Conservation (phyloP, 1,140 invertebrate genomes). For the Drosophila bipectinata region DNA sequence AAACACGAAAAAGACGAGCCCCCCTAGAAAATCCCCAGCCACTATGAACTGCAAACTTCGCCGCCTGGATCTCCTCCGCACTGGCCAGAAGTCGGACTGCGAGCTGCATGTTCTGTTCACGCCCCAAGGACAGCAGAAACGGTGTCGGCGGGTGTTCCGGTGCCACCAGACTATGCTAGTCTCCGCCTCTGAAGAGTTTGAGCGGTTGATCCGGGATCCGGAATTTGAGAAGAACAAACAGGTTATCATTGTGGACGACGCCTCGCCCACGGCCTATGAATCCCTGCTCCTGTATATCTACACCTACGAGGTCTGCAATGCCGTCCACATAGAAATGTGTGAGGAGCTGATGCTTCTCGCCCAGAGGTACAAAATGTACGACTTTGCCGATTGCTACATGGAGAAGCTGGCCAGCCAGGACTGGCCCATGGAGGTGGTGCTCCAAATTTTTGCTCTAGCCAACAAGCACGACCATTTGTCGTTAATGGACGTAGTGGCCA, state of each 20-base stretch:
- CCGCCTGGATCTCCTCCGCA: conserved; percentile 54
- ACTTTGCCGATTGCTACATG: conserved; percentile 50
- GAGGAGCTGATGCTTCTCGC: conserved; percentile 40
- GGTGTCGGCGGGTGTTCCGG: conserved; percentile 30
- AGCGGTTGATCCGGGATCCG: conserved; percentile 27
- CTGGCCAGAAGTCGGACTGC: conserved; percentile 54
- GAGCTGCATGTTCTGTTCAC: conserved; percentile 45
- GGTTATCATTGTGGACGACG: conserved; percentile 46
- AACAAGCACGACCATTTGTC: conserved; percentile 20
- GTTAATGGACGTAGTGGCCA: conserved; percentile 40
- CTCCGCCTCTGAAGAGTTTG: conserved; percentile 58
- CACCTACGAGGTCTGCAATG: conserved; percentile 59
- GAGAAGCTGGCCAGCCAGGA: conserved; percentile 33
- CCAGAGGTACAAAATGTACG: conserved; percentile 39
- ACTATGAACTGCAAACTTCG: conserved; percentile 62
- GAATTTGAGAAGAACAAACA: conserved; percentile 26
- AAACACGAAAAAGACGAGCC: background rate
- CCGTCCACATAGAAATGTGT: conserved; percentile 45
- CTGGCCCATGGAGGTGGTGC: conserved; percentile 44
- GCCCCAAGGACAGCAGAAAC: conserved; percentile 5
- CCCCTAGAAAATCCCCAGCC: conserved; percentile 28
- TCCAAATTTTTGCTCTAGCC: conserved; percentile 52
- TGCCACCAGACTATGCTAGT: conserved; percentile 53
- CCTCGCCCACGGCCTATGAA: conserved; percentile 55
- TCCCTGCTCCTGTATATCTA: conserved; percentile 58